These are phyloP conservation scores for Paragorgia papillata DNA, from an alignment of 92 coral and sea anemone species.

Conservation along the genomic window DNA sequence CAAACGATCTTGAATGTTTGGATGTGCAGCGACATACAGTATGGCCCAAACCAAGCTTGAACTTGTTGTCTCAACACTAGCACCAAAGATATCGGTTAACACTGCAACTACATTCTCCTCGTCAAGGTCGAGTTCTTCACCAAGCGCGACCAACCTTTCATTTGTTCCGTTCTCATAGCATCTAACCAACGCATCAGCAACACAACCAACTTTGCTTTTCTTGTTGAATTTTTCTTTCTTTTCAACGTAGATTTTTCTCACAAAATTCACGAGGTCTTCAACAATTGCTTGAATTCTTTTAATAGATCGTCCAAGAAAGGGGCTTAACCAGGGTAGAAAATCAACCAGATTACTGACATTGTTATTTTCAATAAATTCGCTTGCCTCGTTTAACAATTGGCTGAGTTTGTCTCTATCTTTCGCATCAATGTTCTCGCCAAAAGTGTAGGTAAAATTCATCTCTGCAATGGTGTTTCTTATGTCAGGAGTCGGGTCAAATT, in stretches of 20 bases:
- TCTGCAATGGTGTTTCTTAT: conserved; percentile 64
- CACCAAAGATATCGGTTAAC: conserved; percentile 90
- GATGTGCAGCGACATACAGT: conserved; percentile 78
- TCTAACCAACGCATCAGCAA: conserved; percentile 61
- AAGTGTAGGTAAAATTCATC: conserved; percentile 67
- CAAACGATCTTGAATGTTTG: conserved; percentile 72
- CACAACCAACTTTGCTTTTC: conserved; percentile 47
- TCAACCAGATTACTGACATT: conserved; percentile 87
- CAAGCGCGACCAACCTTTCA: conserved; percentile 50
- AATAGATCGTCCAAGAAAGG: conserved; percentile 69
- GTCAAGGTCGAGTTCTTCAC: conserved; percentile 60
- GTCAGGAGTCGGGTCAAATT: conserved; percentile 77
- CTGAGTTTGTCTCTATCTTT: conserved; percentile 67
- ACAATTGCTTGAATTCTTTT: conserved; percentile 72
- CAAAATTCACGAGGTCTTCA: conserved; percentile 66
- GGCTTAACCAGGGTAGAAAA: conserved; percentile 94
- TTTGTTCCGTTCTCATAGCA: conserved; percentile 25
- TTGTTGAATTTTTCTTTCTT: conserved; percentile 28
- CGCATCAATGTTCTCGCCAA: conserved; percentile 76
- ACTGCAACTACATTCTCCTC: conserved; percentile 78
- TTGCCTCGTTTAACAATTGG: conserved; percentile 75
- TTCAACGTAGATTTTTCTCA: conserved; percentile 65
- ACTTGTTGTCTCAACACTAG: conserved; percentile 80
- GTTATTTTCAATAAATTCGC: conserved; percentile 81
- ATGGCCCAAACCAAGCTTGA: conserved; percentile 80